A percentile compares a stretch with the other conserved stretches of the same genome.
Evolutionary conservation across 2,797 vertebrate genomes (phyloP).

Genomic region (Betta splendens): DNA sequence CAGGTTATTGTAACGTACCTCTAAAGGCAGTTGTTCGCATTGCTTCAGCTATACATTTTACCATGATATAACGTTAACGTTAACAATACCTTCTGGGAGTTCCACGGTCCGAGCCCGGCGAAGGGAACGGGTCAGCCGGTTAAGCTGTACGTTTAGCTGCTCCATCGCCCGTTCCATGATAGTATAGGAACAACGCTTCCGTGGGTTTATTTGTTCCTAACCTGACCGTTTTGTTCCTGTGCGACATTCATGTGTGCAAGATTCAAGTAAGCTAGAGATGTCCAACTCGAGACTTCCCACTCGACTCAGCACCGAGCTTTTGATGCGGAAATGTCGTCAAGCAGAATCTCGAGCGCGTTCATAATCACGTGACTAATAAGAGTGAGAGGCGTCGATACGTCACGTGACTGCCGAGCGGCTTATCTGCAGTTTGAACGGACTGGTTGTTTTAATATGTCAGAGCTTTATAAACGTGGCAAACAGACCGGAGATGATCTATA

Average conservation of each 20-base stretch:
- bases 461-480: too few species aligned
- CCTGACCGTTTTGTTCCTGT: neutral
- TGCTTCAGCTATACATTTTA: neutral
- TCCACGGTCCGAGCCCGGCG: slow-evolving; percentile 96
- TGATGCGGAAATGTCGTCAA: too few species aligned
- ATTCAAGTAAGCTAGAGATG: slow-evolving; percentile 5
- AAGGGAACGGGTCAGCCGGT: slow-evolving; percentile 92
- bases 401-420: too few species aligned
- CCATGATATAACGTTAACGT: slow-evolving; percentile 41
- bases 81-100: slow-evolving; percentile 87
- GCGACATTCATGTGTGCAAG: slow-evolving; percentile 61
- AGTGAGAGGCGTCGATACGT: too few species aligned
- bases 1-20: neutral
- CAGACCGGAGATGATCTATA: too few species aligned
- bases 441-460: too few species aligned
- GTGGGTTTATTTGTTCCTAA: slow-evolving; percentile 19
- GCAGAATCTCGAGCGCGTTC: too few species aligned
- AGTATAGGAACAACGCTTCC: slow-evolving; percentile 28
- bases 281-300: slow-evolving; percentile 4
- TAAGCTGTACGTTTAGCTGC: slow-evolving; percentile 90
- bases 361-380: too few species aligned
- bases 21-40: neutral
- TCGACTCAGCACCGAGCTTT: slow-evolving; percentile 8
- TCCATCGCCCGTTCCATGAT: slow-evolving; percentile 99
- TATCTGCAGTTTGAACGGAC: too few species aligned